These are phyloP conservation scores for Drosophila stalkeri DNA, from an alignment of 2,888 invertebrate genomes.

Conservation along the genomic window DNA sequence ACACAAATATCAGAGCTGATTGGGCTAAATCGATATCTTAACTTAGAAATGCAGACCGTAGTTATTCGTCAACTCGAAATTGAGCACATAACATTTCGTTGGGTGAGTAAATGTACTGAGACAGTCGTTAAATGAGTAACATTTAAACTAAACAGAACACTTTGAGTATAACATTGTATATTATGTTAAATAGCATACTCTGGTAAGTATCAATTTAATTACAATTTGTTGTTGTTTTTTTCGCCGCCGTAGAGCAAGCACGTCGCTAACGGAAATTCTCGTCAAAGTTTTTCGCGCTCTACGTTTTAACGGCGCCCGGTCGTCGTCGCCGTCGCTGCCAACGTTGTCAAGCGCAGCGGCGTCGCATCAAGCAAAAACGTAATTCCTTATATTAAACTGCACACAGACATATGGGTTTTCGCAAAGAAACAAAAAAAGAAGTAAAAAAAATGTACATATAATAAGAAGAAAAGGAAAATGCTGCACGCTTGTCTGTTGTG, in stretches of 20 bases:
- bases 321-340: conserved; percentile 64
- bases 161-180: conserved; percentile 28
- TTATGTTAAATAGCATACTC: conserved; percentile 19
- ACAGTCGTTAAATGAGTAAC: conserved; percentile 10
- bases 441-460: conserved; percentile 1
- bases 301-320: conserved; percentile 59
- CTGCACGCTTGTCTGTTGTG: conserved; percentile 37
- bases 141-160: conserved; percentile 13
- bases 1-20: background rate
- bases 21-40: conserved; percentile 4
- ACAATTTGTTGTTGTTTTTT: conserved; percentile 50
- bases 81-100: conserved; percentile 23
- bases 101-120: conserved; percentile 28
- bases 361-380: conserved; percentile 57
- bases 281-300: conserved; percentile 55
- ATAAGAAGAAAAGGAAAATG: conserved; percentile 18
- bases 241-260: conserved; percentile 52
- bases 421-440: conserved; percentile 4
- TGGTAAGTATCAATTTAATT: conserved; percentile 29
- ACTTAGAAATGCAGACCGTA: background rate
- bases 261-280: conserved; percentile 70
- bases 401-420: background rate
- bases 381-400: conserved; percentile 41
- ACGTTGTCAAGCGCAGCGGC: conserved; percentile 57
- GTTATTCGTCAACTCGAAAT: background rate